A percentile compares a stretch with the other conserved stretches of the same genome.
Conservation (phyloP, 2,888 invertebrate species). For the Eupithecia dodoneata region DNA sequence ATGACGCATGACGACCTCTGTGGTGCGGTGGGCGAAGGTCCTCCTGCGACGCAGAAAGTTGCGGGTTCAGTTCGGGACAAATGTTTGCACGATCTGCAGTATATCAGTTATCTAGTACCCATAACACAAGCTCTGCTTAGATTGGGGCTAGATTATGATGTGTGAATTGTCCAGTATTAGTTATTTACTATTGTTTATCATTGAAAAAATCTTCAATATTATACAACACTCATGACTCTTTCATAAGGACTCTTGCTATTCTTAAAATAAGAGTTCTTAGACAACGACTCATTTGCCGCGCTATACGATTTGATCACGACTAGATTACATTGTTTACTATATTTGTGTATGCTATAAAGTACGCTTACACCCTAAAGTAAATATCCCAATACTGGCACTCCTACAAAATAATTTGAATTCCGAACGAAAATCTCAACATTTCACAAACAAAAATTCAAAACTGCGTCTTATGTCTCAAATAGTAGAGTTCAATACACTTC, state of each 20-base stretch:
- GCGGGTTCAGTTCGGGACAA: too few relatives aligned
- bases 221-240: too few relatives aligned
- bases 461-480: conserved; percentile 16
- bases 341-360: not conserved
- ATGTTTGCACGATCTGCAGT: too few relatives aligned
- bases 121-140: too few relatives aligned
- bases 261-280: not conserved
- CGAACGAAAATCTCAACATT: conserved; percentile 4
- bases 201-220: too few relatives aligned
- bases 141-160: too few relatives aligned
- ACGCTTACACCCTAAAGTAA: not conserved
- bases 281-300: not conserved
- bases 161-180: too few relatives aligned
- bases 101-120: too few relatives aligned
- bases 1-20: too few relatives aligned
- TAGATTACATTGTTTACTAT: not conserved
- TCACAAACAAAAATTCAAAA: conserved; percentile 16
- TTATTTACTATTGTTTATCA: too few relatives aligned
- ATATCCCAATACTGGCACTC: not conserved
- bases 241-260: not conserved
- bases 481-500: conserved; percentile 47
- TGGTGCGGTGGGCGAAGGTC: too few relatives aligned
- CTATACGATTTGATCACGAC: not conserved
- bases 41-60: too few relatives aligned
- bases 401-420: not conserved